Evolutionary conservation across 92 coral and sea anemone species (phyloP), one percentile per base, ranked within the genome.

Genomic region (Hydrozoanthus gracilis): DNA sequence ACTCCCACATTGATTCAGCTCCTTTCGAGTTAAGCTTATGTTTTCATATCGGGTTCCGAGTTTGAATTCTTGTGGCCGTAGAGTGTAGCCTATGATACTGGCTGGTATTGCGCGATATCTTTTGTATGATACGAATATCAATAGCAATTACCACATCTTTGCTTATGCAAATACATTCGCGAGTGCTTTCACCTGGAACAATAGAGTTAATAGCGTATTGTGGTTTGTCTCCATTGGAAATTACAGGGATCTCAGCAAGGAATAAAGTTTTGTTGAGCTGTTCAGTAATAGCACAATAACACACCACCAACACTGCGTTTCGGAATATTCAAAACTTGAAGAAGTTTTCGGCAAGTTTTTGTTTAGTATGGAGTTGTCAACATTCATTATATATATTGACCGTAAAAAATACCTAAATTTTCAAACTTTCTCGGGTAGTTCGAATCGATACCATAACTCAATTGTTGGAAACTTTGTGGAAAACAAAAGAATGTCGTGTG

Each of bases 81-180:
- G 67, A 18, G 9, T 65, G 74, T 16, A 65, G 44, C 16, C 74
- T 51, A 20, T 44, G 45, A 66, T 17, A 49, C 75, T 14, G 11
- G 39, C 69, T 13, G 5, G 18, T 15, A 52, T 76, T 47, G 18
- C 62, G 3, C 46, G 17, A 11, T 27, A 39, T 66, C 10, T 17
- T 47, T 27, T 27, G 39, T n/a, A 65, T 56, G 17, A n/a, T 48
- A 64, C 66, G 85, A 80, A 80, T 80, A 65, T 15, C 72, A 80
- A 80, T 65, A 13, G 39, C 11, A 20, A 39, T 49, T 11, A 50
- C 7, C 15, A 58, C 64, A 62, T 45, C 69, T 47, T 65, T 80
- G 17, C 17, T 50, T 80, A 80, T 80, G 85, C 74, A 80, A 80
- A 80, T 80, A 65, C 12, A 44, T 55, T 48, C 46, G 62, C 20